A percentile compares a stretch with the other conserved stretches of the same genome.
Conservation (phyloP, 2,888 invertebrate genomes). For the Agapostemon virescens region DNA sequence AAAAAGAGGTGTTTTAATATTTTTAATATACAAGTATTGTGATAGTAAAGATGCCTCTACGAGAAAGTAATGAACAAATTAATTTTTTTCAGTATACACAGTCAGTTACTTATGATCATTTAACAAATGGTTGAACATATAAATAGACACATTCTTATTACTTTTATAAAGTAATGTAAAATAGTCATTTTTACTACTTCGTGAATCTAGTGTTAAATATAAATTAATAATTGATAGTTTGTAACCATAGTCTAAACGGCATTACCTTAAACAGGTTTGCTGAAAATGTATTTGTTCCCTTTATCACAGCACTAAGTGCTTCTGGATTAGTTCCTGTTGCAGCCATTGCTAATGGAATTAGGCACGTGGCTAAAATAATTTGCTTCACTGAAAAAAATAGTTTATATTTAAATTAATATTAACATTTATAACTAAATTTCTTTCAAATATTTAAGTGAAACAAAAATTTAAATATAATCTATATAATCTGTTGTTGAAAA, state of each 20-base stretch:
- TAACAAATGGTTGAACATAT: no score
- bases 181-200: not conserved
- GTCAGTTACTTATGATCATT: no score
- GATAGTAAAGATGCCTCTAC: no score
- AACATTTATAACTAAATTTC: not conserved
- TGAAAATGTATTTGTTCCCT: constrained; percentile 62
- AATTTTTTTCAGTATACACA: no score
- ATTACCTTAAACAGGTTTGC: constrained; percentile 65
- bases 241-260: not conserved
- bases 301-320: constrained; percentile 59
- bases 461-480: not conserved
- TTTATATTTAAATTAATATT: not conserved
- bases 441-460: not conserved
- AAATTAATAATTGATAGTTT: not conserved
- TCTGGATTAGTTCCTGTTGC: not conserved
- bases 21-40: no score
- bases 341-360: constrained; percentile 51
- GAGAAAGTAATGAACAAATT: no score
- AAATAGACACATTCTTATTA: no score
- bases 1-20: no score
- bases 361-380: constrained; percentile 35
- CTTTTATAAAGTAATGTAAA: not conserved
- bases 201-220: not conserved
- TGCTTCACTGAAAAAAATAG: constrained; percentile 43
- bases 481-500: not conserved